Evolutionary conservation across 2,888 invertebrate species (phyloP), one percentile per base, ranked within the genome.

Genomic region (Dryobotodes eremita): DNA sequence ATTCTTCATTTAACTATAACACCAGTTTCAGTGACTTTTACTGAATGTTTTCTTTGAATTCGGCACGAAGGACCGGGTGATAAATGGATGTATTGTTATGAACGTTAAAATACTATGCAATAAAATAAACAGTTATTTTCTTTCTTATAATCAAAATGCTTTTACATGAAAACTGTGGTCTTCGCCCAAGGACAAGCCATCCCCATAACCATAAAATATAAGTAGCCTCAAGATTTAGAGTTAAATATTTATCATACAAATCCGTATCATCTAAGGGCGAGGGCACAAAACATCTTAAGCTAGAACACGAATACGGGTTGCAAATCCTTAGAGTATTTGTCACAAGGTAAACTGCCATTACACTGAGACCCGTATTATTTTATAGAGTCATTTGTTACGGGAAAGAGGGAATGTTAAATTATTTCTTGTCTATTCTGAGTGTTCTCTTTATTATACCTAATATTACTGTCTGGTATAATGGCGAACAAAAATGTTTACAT

Each of bases 311-410:
- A 75, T 79, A 82, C 75, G 79, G 78, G 84, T 81, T 84, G 74
- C 84, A 89, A 88, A 90, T 89, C 89, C 86, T 80, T 36, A 55
- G 77, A 80, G 85, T 87, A 89, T 91, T 92, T 89, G 88, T 91
- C 89, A 87, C 83, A 81, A 88, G 86, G 86, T 89, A 85, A 88
- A 89, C 85, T 84, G 88, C 88, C 85, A 85, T 90, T 89, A 88
- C 80, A 81, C 75, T 66, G 65, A 70, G 79, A 76, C 82, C 75
- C 82, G 76, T 82, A 84, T 87, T 85, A 89, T 90, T 91, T 90
- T 89, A 89, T 88, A 82, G 81, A 84, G 70, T 82, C 83, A 88
- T 91, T 91, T 89, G 84, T 89, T 86, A 84, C 83, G 64, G 61
- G 61, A 72, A 87, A 89, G 71, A 84, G 69, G 75, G 82, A 72